phyloP scores from a whole-genome alignment of 2,797 vertebrate species.

The Acanthiza pusilla region DNA sequence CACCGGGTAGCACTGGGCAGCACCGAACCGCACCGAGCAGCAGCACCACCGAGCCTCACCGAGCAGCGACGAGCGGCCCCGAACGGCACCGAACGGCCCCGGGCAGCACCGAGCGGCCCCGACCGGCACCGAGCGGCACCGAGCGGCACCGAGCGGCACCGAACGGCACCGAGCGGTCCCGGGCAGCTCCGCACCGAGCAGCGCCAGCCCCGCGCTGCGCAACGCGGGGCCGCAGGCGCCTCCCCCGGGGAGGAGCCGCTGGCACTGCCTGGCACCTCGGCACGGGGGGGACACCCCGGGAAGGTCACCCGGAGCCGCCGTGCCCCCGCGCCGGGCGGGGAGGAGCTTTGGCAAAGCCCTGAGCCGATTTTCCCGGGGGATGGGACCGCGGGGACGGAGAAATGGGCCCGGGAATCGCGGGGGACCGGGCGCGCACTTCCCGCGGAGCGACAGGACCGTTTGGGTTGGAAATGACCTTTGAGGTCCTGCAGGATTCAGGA shows the following conservation, averaged over 20 bases:
- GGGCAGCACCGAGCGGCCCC: not conserved
- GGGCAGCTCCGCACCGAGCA: not conserved
- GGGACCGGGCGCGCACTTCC: too few relatives aligned
- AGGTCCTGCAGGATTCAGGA: not conserved
- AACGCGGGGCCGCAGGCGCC: not conserved
- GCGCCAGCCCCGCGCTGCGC: not conserved
- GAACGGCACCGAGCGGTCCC: fast-evolving
- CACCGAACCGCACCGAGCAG: too few relatives aligned
- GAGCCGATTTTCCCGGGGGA: not conserved
- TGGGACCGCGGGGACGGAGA: too few relatives aligned
- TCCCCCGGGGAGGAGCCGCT: not conserved
- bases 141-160: not conserved
- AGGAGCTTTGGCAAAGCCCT: not conserved
- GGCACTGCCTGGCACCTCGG: not conserved
- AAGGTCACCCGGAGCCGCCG: not conserved
- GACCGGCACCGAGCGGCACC: fast-evolving
- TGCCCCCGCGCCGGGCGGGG: not conserved
- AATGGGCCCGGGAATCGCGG: not conserved
- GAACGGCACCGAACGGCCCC: too few relatives aligned
- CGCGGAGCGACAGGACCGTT: fast-evolving
- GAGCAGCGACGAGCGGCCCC: not conserved
- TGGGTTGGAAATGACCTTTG: fast-evolving
- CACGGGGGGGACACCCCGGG: not conserved
- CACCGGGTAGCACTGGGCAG: too few relatives aligned
- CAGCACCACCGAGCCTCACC: too few relatives aligned